phyloP scores from a whole-genome alignment of 2,888 invertebrate genomes.

The Athalia rosae region DNA sequence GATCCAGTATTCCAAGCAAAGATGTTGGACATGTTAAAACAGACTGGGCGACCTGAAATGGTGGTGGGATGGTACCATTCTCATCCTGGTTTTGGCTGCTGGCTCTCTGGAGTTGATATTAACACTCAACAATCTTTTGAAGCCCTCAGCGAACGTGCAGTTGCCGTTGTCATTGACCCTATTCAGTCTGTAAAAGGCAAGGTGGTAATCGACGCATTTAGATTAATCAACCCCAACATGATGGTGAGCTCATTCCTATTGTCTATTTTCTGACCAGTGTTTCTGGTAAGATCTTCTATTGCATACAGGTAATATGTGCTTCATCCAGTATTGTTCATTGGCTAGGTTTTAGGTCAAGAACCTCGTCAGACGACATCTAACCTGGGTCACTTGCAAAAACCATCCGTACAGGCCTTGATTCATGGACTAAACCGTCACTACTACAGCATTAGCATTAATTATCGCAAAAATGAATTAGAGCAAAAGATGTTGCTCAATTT shows the following conservation, averaged over 20 bases:
- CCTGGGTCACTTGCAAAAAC: conserved; percentile 98
- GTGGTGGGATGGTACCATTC: conserved; percentile 99
- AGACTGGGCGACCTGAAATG: conserved; percentile 99
- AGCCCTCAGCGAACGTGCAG: conserved; percentile 97
- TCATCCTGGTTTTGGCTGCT: conserved; percentile 99
- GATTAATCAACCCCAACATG: conserved; percentile 99
- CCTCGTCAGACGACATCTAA: conserved; percentile 99
- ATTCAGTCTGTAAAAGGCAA: conserved; percentile 99
- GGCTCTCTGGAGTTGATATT: conserved; percentile 99
- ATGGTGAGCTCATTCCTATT: conserved; percentile 81
- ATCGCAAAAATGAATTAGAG: conserved; percentile 98
- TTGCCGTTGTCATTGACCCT: conserved; percentile 99
- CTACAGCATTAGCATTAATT: conserved; percentile 99
- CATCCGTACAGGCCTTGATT: conserved; percentile 98
- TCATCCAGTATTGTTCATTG: conserved; percentile 21
- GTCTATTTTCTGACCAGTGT: background rate
- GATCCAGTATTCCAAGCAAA: conserved; percentile 99
- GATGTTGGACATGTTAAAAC: conserved; percentile 98
- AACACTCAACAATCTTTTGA: conserved; percentile 99
- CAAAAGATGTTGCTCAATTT: conserved; percentile 99
- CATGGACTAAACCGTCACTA: conserved; percentile 99
- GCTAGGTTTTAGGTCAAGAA: conserved; percentile 89
- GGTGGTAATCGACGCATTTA: conserved; percentile 99
- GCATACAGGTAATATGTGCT: background rate
- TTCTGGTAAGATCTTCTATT: background rate